Percentiles rank a stretch among this genome's conserved stretches.
Conservation (phyloP, 53 echinoderm and acorn worm species). For the Apostichopus leukothele region DNA sequence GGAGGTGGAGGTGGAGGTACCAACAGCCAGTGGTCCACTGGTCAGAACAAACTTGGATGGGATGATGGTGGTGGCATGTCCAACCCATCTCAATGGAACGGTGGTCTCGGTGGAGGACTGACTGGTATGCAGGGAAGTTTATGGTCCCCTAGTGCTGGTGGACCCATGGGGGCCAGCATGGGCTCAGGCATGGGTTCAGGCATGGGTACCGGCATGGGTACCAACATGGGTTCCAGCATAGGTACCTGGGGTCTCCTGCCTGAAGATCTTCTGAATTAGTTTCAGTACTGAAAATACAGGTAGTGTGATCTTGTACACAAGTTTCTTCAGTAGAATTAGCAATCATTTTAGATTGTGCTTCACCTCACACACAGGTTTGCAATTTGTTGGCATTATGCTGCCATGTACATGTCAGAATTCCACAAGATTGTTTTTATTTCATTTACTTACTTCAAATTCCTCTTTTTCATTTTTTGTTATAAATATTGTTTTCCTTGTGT, state of each 20-base stretch:
- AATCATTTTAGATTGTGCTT: background rate
- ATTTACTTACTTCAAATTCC: constrained; percentile 29
- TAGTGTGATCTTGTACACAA: background rate
- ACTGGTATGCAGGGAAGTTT: constrained; percentile 74
- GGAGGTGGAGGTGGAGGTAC: constrained; percentile 48
- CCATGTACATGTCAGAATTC: constrained; percentile 39
- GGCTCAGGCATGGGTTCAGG: constrained; percentile 6
- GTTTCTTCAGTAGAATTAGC: background rate
- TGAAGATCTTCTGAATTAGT: constrained; percentile 34
- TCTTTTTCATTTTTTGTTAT: constrained; percentile 18
- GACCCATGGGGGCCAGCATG: constrained; percentile 51
- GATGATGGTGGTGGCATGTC: constrained; percentile 37
- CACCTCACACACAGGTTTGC: constrained; percentile 14
- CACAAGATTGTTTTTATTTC: constrained; percentile 36
- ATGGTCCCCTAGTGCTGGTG: constrained; percentile 68
- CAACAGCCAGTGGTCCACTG: constrained; percentile 51
- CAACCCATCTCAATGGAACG: constrained; percentile 40
- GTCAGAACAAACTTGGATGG: constrained; percentile 47
- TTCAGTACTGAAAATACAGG: background rate
- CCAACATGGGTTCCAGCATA: background rate
- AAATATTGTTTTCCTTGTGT: constrained; percentile 27
- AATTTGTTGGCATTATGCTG: constrained; percentile 24
- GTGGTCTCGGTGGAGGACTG: constrained; percentile 47
- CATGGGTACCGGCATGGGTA: constrained; percentile 44
- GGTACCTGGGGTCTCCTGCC: constrained; percentile 18